Evolutionary conservation across 2,888 invertebrate species (phyloP).

Genomic region (Dione vanillae): DNA sequence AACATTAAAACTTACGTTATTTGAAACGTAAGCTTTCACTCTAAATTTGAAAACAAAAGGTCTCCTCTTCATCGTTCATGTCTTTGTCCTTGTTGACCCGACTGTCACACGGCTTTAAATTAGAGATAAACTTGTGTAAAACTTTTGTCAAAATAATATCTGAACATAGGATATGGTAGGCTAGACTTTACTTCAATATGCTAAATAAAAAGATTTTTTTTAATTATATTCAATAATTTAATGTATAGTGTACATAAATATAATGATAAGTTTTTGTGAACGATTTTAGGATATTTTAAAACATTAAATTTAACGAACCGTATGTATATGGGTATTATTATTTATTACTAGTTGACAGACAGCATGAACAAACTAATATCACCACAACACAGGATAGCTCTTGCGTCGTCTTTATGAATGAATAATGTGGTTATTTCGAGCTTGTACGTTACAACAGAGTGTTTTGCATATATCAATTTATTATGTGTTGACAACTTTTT

Average conservation of each 20-base stretch:
- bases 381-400: conserved; percentile 48
- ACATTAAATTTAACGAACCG: conserved; percentile 18
- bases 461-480: conserved; percentile 48
- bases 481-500: conserved; percentile 42
- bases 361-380: conserved; percentile 46
- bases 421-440: conserved; percentile 55
- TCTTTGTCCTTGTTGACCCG: conserved; percentile 47
- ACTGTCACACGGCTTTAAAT: conserved; percentile 38
- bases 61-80: conserved; percentile 36
- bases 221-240: background rate
- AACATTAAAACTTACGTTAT: background rate
- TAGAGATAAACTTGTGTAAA: conserved; percentile 33
- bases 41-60: conserved; percentile 32
- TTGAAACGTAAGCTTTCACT: conserved; percentile 12
- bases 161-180: background rate
- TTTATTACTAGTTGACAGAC: conserved; percentile 40
- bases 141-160: conserved; percentile 24
- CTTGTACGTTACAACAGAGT: conserved; percentile 47
- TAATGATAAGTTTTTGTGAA: background rate
- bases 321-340: conserved; percentile 32
- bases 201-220: background rate
- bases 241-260: background rate
- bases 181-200: background rate
- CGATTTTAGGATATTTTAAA: background rate
- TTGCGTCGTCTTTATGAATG: conserved; percentile 53